Evolutionary conservation across 2,113 vertebrate genomes (phyloP).

Genomic region (Vidua macroura): DNA sequence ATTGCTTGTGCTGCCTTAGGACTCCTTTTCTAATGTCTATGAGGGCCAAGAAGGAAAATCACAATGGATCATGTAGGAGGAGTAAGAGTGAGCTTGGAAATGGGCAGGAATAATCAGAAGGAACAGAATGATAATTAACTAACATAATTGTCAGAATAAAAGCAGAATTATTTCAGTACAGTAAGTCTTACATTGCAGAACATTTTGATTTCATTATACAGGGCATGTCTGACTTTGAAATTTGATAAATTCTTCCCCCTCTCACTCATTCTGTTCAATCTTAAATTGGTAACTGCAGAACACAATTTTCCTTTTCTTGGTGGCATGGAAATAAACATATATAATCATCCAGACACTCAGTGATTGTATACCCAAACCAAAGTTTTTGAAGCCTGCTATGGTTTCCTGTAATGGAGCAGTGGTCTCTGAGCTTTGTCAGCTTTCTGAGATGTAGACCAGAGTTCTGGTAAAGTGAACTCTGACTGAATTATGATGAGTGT

Average conservation of each 20-base stretch:
- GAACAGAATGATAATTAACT: background rate
- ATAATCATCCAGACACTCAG: background rate
- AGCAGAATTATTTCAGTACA: background rate
- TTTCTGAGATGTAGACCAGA: background rate
- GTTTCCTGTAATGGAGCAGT: background rate
- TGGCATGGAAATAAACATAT: background rate
- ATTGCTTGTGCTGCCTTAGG: background rate
- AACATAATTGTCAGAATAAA: background rate
- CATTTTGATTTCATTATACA: background rate
- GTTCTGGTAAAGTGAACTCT: background rate
- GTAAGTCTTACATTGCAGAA: background rate
- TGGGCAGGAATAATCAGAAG: background rate
- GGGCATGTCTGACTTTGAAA: background rate
- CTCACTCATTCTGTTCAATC: background rate
- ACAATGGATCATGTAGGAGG: background rate
- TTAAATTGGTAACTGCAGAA: background rate
- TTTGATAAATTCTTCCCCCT: background rate
- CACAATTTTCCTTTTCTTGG: background rate
- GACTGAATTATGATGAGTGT: background rate
- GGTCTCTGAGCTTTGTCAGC: background rate
- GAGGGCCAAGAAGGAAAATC: background rate
- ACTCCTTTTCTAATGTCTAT: background rate
- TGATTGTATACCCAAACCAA: fast-evolving
- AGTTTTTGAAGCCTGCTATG: background rate
- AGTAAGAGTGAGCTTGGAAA: background rate